Evolutionary conservation across 1,140 invertebrate species (phyloP), one percentile per base, ranked within the genome.

Genomic region (Drosophila willistoni): DNA sequence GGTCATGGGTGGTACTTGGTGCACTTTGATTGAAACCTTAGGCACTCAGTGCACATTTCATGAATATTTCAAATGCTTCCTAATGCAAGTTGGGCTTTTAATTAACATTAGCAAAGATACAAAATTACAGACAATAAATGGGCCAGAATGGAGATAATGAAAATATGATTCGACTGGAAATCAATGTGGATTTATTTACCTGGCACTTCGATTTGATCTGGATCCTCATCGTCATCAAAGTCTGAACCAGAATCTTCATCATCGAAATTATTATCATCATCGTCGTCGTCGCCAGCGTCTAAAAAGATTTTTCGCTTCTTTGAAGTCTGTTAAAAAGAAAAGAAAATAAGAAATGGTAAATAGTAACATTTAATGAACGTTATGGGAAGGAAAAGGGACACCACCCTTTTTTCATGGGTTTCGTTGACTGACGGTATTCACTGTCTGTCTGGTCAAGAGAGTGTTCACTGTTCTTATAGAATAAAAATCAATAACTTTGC

Each of bases 191-290:
- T 41, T 7, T 3, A 29, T 14, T 90, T 92, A 96, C 96, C 96
- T 92, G 96, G 96, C 42, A 97, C 96, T 95, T 97, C 95, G 92
- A 97, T 96, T 93, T 96, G 96, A 92, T 97, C 96, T 66, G 96
- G 96, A 94, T 97, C 96, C 78, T 97, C 96, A 92, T 97, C 96
- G 89, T 97, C 96, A 89, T 97, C 96, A 92, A 97, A 97, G 90
- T 97, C 96, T 71, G 95, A 96, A 67, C 95, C 96, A 36, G 95
- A 96, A 63, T 95, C 94, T 68, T 95, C 94, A 68, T 96, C 95
- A 90, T 95, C 94, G 64, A 90, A 80, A 60, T 77, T 75, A 42
- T 90, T 90, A 55, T 84, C 75, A 14, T 90, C 76, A 42, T 90
- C 90, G 47, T 84, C 75, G 14, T 90, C 76, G 25, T 90, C 90